Conservation (phyloP, 2,888 invertebrate genomes). For the Cosmopolites sordidus region DNA sequence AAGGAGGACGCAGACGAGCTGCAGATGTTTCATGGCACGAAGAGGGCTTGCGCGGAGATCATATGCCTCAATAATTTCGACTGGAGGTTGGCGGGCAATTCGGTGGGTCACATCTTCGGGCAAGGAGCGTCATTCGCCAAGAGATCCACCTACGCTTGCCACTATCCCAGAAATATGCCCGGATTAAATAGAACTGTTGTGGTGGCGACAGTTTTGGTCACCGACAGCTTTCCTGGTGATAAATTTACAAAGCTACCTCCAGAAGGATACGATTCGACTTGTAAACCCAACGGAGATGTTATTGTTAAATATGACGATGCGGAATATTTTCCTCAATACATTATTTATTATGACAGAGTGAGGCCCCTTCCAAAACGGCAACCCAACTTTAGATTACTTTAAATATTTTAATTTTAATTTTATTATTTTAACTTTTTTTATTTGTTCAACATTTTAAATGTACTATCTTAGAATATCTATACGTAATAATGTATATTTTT, state of each 20-base stretch:
- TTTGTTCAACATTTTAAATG: no score
- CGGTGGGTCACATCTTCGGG: constrained; percentile 21
- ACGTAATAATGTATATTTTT: no score
- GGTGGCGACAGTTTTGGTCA: constrained; percentile 22
- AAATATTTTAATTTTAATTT: no score
- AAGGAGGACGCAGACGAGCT: neutral
- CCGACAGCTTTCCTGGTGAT: constrained; percentile 7
- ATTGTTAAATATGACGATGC: constrained; percentile 28
- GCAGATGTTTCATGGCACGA: constrained; percentile 20
- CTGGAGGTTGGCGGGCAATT: constrained; percentile 12
- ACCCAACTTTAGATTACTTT: no score
- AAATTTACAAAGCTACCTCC: constrained; percentile 16
- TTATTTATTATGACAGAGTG: constrained; percentile 14
- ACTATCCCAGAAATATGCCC: constrained; percentile 15
- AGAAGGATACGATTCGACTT: constrained; percentile 19
- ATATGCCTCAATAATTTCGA: constrained; percentile 20
- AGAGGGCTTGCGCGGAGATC: neutral
- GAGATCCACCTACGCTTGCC: constrained; percentile 24
- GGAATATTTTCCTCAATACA: constrained; percentile 23
- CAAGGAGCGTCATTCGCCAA: constrained; percentile 28
- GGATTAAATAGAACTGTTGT: constrained; percentile 15
- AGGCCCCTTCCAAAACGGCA: neutral
- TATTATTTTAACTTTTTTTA: no score
- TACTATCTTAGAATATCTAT: no score
- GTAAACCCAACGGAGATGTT: constrained; percentile 13